Evolutionary conservation across 2,113 vertebrate genomes (phyloP), one percentile per base, ranked within the genome.

Genomic region (Formicarius rufipectus): DNA sequence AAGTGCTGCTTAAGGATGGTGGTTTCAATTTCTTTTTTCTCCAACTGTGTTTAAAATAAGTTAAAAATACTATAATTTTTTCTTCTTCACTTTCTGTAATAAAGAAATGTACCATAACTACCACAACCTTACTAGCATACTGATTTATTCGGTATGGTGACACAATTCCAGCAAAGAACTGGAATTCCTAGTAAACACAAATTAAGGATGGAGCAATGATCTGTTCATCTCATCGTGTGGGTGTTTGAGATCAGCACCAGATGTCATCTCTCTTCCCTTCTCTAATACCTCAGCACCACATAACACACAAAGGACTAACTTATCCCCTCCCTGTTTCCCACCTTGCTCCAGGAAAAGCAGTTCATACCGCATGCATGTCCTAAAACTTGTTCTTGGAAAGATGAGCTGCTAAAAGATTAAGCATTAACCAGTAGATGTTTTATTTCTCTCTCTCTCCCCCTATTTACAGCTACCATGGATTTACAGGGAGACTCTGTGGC

Each of bases 161-260:
- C 78, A 94, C 45, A 81, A 84, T 84, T 96, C 60, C 73, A 89
- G 76, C 39, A 78, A 96, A 89, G n/a, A 95, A 64, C 10, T 55
- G 64, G 86, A 45, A 86, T 94, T 93, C 72, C 87, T 84, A 49
- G 83, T 49, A 95, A 90, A 86, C 7, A 75, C 72, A 80, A 95
- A 84, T 90, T 95, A 93, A 84, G 72, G 64, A 94, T 78, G 56
- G 56, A 90, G 68, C 0, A 19, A 72, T 66, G 85, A 92, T 74
- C 76, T 86, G n/a, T 90, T 83, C 78, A n/a, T 80, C 76, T 96
- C 53, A 5, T 63, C 79, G 86, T n/a, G 90, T 94, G 93, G 80
- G 90, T 82, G 88, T 95, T 68, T 75, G 76, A 73, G 66, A 96
- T 78, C 73, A 83, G 83, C 74, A 90, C 80, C 92, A 96, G 92